These are phyloP conservation scores for Notolabrus celidotus DNA, from an alignment of 2,797 vertebrate genomes.

Conservation along the genomic window DNA sequence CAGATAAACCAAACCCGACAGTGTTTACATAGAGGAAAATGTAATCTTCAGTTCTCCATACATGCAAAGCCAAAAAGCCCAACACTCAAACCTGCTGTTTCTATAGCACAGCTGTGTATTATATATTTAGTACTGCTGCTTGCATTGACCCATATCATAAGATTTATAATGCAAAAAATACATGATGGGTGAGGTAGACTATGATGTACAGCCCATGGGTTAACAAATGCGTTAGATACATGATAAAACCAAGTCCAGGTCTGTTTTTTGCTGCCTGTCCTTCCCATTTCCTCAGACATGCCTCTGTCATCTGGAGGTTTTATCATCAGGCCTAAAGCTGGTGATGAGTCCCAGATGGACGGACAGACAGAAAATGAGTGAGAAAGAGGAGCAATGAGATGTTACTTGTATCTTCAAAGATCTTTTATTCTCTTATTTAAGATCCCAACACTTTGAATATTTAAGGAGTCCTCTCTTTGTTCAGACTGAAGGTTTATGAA, in stretches of 20 bases:
- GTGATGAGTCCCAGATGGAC: slow-evolving; percentile 63
- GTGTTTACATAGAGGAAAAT: neutral
- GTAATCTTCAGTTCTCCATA: neutral
- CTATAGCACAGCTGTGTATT: neutral
- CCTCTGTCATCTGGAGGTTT: slow-evolving; percentile 62
- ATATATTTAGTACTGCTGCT: neutral
- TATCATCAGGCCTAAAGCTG: slow-evolving; percentile 28
- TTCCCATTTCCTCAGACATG: slow-evolving; percentile 30
- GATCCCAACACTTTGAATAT: neutral
- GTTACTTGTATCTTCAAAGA: no score
- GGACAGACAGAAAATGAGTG: slow-evolving; percentile 38
- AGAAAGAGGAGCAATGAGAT: no score
- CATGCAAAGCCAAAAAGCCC: neutral
- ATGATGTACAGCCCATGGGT: neutral
- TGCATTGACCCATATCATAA: neutral
- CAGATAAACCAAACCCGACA: neutral
- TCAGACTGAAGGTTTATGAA: slow-evolving; percentile 1
- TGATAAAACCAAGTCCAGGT: neutral
- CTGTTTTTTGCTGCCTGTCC: neutral
- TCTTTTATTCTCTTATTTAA: slow-evolving; percentile 30
- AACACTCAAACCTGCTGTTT: neutral
- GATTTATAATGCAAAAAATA: neutral
- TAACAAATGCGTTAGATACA: neutral
- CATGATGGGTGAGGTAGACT: neutral
- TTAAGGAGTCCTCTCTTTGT: slow-evolving; percentile 3